These are phyloP conservation scores for Drosophila fuyamai DNA, from an alignment of 1,140 invertebrate genomes.

Conservation along the genomic window DNA sequence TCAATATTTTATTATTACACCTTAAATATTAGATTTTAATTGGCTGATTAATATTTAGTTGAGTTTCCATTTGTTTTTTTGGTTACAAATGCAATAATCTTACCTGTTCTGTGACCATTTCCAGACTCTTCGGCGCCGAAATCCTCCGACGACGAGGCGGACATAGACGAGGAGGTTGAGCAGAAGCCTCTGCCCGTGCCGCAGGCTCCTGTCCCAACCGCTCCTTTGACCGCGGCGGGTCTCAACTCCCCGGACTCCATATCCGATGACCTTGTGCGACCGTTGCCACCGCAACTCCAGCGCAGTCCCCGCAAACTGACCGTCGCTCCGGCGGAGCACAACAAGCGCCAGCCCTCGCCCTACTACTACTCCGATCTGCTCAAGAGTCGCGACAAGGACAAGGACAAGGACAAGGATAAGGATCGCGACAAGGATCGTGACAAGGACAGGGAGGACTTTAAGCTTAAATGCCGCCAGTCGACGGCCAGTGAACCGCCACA, in stretches of 20 bases:
- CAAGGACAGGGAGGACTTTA: conserved; percentile 62
- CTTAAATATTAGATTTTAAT: too few species aligned
- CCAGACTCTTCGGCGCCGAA: conserved; percentile 82
- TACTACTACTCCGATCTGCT: conserved; percentile 92
- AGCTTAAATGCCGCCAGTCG: conserved; percentile 73
- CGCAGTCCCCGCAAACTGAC: conserved; percentile 78
- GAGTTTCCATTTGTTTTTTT: too few species aligned
- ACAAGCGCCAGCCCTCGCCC: conserved; percentile 90
- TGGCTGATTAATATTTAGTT: too few species aligned
- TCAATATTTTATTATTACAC: too few species aligned
- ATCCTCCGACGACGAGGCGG: conserved; percentile 80
- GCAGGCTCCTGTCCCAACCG: not conserved
- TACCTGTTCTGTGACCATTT: not conserved
- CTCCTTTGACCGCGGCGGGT: conserved; percentile 7
- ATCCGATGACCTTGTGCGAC: conserved; percentile 84
- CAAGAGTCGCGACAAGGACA: conserved; percentile 85
- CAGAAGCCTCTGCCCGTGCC: conserved; percentile 27
- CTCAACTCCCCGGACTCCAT: conserved; percentile 86
- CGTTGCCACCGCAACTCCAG: conserved; percentile 74
- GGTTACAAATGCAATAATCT: too few species aligned
- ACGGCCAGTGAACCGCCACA: conserved; percentile 80
- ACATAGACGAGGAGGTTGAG: conserved; percentile 75
- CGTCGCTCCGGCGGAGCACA: conserved; percentile 58
- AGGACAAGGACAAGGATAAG: conserved; percentile 17
- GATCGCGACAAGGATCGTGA: conserved; percentile 30